These are phyloP conservation scores for Petrosia ficiformis DNA, from an alignment of 37 sponge, comb jelly and placozoan genomes.

Conservation along the genomic window DNA sequence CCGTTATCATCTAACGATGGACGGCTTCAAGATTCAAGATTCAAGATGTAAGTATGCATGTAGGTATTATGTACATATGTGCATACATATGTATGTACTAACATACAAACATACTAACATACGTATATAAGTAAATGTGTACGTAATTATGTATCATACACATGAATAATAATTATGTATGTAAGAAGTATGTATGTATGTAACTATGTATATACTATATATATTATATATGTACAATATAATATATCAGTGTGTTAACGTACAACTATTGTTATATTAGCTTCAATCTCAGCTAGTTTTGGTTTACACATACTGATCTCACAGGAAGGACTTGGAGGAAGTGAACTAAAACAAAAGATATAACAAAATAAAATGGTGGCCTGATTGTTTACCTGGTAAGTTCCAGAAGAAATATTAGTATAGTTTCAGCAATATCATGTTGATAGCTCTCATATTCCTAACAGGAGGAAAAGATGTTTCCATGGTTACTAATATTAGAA, in stretches of 20 bases:
- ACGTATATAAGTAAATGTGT: no score
- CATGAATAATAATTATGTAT: no score
- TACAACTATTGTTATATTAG: constrained; percentile 1
- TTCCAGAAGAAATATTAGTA: constrained; percentile 6
- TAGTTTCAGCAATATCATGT: neutral
- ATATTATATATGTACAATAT: no score
- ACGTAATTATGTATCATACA: no score
- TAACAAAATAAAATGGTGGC: neutral
- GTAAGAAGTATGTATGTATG: no score
- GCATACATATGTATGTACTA: no score
- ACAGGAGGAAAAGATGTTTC: neutral
- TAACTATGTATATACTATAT: no score
- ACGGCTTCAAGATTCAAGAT: no score
- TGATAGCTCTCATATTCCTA: constrained; percentile 24
- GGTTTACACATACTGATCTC: neutral
- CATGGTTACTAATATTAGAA: neutral
- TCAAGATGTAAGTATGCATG: no score
- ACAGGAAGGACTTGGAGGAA: constrained; percentile 10
- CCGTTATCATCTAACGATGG: no score
- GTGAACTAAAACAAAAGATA: neutral
- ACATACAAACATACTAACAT: no score
- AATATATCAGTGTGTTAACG: neutral
- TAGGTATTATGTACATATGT: no score
- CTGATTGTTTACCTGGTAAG: constrained; percentile 8
- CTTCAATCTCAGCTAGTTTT: neutral